Percentiles rank a stretch among this genome's conserved stretches.
Evolutionary conservation across 2,888 invertebrate genomes (phyloP).

Genomic region (Torymus aiolomorphi): DNA sequence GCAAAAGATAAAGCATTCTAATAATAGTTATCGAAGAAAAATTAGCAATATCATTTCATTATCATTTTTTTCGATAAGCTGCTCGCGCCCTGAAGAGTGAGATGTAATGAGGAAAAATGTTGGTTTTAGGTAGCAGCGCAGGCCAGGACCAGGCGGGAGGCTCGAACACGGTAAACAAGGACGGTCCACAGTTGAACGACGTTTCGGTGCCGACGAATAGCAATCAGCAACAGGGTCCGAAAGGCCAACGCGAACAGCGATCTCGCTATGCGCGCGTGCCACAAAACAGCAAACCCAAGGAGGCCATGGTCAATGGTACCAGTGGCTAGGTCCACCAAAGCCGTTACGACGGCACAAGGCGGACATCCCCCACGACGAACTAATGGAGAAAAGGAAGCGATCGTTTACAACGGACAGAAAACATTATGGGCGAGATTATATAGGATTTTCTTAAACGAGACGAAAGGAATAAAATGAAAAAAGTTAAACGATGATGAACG

Average conservation of each 20-base stretch:
- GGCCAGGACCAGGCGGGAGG: slow-evolving; percentile 66
- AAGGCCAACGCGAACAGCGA: slow-evolving; percentile 73
- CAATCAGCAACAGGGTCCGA: slow-evolving; percentile 65
- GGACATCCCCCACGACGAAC: slow-evolving; percentile 53
- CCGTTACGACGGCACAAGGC: slow-evolving; percentile 48
- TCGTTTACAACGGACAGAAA: slow-evolving; percentile 56
- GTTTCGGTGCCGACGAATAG: slow-evolving; percentile 69
- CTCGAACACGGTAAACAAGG: slow-evolving; percentile 63
- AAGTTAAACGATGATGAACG: slow-evolving; percentile 16
- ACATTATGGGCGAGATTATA: slow-evolving; percentile 49
- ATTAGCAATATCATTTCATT: not conserved
- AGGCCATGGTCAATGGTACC: slow-evolving; percentile 83
- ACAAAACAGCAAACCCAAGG: slow-evolving; percentile 79
- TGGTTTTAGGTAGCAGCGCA: slow-evolving; percentile 52
- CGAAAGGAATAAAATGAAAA: slow-evolving; percentile 20
- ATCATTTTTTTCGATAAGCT: not conserved
- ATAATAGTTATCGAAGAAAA: too few relatives aligned
- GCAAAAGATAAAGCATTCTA: not conserved
- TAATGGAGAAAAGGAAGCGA: slow-evolving; percentile 51
- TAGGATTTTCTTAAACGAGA: slow-evolving; percentile 47
- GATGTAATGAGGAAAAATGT: not conserved
- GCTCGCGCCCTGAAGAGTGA: too few relatives aligned
- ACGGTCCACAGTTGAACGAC: slow-evolving; percentile 70
- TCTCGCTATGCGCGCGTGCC: slow-evolving; percentile 71
- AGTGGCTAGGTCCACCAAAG: slow-evolving; percentile 71